phyloP scores from a whole-genome alignment of 2,797 vertebrate species.

The Momotus momota region DNA sequence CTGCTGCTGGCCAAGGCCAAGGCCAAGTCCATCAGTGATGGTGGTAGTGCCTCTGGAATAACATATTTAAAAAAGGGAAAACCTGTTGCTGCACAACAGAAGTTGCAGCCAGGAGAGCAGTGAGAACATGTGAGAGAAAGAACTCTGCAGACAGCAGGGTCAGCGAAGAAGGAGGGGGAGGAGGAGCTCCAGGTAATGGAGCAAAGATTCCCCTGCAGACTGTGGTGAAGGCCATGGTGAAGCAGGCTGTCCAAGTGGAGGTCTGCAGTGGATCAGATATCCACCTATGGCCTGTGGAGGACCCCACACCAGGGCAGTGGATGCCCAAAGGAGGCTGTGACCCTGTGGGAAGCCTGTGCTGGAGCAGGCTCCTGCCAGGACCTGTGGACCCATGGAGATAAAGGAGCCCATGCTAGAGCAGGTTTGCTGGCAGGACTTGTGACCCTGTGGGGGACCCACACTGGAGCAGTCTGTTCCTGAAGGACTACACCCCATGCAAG shows the following conservation, averaged over 20 bases:
- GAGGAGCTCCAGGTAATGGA: accelerated
- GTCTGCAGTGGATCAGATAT: too few species aligned
- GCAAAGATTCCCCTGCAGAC: not conserved
- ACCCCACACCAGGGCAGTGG: too few species aligned
- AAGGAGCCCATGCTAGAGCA: not conserved
- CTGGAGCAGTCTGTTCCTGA: not conserved
- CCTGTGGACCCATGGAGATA: not conserved
- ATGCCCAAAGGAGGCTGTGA: too few species aligned
- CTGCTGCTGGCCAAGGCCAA: not conserved
- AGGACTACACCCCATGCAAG: not conserved
- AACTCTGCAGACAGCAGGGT: too few species aligned
- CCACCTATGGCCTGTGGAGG: too few species aligned
- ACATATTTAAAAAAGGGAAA: not conserved
- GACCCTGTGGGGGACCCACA: not conserved
- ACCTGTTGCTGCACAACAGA: not conserved
- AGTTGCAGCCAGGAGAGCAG: not conserved
- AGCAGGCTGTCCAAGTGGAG: not conserved
- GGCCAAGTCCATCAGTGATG: not conserved
- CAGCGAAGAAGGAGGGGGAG: too few species aligned
- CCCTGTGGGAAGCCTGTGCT: too few species aligned
- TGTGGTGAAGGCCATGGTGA: accelerated
- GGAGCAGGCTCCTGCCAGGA: not conserved
- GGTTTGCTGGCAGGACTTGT: not conserved
- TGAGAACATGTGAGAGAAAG: too few species aligned
- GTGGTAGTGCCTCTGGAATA: not conserved